These are phyloP conservation scores for Cosmorhoe ocellata DNA, from an alignment of 2,888 invertebrate species.

Conservation along the genomic window DNA sequence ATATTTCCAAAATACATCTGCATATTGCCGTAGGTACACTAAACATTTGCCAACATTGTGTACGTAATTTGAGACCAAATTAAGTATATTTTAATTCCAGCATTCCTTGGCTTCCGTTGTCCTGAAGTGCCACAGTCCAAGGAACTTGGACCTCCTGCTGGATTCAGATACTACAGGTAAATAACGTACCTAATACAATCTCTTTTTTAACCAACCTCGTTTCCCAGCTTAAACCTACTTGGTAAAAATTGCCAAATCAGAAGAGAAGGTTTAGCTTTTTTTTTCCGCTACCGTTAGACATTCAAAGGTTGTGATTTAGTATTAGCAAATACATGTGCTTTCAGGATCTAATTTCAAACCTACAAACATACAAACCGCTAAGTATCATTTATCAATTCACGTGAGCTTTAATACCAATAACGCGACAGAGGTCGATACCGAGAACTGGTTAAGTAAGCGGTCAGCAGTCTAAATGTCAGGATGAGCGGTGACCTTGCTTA, in stretches of 20 bases:
- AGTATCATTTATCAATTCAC: not conserved
- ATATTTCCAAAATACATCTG: too few relatives aligned
- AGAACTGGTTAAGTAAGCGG: slow-evolving; percentile 73
- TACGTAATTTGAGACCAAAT: too few relatives aligned
- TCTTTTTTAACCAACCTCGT: not conserved
- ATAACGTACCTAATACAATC: not conserved
- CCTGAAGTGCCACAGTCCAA: slow-evolving; percentile 81
- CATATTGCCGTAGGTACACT: too few relatives aligned
- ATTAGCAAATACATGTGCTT: too few relatives aligned
- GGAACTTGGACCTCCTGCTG: slow-evolving; percentile 71
- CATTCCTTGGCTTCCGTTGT: slow-evolving; percentile 90
- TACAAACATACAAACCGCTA: not conserved
- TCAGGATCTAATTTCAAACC: too few relatives aligned
- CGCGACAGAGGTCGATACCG: slow-evolving; percentile 43
- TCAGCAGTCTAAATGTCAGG: slow-evolving; percentile 75
- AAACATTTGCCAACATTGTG: too few relatives aligned
- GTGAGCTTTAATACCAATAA: slow-evolving; percentile 30
- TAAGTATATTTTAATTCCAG: slow-evolving; percentile 65
- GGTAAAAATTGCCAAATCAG: too few relatives aligned
- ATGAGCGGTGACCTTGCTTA: slow-evolving; percentile 72
- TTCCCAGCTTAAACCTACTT: too few relatives aligned
- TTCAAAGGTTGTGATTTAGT: too few relatives aligned
- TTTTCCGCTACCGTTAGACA: too few relatives aligned
- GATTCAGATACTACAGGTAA: slow-evolving; percentile 75
- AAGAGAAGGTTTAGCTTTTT: not conserved